phyloP scores from a whole-genome alignment of 2,113 vertebrate genomes.

The Nothoprocta pentlandii region DNA sequence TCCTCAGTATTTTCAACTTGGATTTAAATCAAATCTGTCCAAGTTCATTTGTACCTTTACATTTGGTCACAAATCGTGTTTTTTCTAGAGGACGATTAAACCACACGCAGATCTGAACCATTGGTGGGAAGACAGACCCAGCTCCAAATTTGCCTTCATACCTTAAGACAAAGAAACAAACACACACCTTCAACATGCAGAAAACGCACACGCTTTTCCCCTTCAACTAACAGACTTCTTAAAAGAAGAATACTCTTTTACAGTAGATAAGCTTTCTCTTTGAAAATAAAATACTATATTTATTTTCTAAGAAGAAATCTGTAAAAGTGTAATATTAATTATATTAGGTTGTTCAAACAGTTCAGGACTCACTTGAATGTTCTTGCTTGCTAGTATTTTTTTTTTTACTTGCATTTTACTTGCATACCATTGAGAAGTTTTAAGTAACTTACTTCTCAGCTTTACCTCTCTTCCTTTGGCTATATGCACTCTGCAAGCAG shows the following conservation, averaged over 20 bases:
- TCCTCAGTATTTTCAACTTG: not conserved
- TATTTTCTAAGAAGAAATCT: not conserved
- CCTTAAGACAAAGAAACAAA: constrained; percentile 72
- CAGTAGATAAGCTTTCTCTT: not conserved
- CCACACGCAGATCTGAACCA: constrained; percentile 88
- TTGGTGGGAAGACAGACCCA: constrained; percentile 83
- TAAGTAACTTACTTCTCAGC: not conserved
- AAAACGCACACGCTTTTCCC: rapidly evolving
- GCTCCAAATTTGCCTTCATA: constrained; percentile 87
- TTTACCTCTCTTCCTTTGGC: not conserved
- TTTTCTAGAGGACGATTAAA: constrained; percentile 92
- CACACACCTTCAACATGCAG: not conserved
- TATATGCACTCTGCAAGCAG: not conserved
- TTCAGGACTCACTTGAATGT: not conserved
- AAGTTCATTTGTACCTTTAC: constrained; percentile 86
- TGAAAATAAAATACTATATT: not conserved
- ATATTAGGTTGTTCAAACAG: rapidly evolving
- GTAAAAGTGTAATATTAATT: not conserved
- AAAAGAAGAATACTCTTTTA: not conserved
- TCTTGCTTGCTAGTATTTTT: not conserved
- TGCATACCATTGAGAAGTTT: not conserved
- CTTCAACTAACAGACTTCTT: not conserved
- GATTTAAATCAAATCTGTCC: not conserved
- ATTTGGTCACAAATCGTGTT: constrained; percentile 85
- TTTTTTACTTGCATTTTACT: not conserved